phyloP scores from a whole-genome alignment of 2,888 invertebrate genomes.

The Ypsolopha scabrella region DNA sequence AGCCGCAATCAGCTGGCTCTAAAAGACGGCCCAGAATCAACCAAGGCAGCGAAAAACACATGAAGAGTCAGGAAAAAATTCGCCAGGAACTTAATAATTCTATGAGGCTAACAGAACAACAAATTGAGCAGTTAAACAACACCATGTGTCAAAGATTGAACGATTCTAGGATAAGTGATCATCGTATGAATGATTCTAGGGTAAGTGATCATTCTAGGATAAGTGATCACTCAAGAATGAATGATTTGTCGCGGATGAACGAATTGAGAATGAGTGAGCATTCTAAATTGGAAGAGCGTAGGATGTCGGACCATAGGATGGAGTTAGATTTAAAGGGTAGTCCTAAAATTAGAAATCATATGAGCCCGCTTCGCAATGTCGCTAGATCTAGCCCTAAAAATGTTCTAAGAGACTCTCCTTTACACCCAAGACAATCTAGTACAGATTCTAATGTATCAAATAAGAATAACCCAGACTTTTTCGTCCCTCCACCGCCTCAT shows the following conservation, averaged over 20 bases:
- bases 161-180: constrained; percentile 14
- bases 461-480: constrained; percentile 36
- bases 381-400: constrained; percentile 35
- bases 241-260: constrained; percentile 21
- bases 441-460: constrained; percentile 21
- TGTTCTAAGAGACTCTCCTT: constrained; percentile 23
- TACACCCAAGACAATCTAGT: constrained; percentile 35
- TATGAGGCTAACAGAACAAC: constrained; percentile 28
- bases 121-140: constrained; percentile 28
- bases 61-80: constrained; percentile 40
- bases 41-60: constrained; percentile 35
- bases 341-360: constrained; percentile 43
- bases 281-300: constrained; percentile 17
- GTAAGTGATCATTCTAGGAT: constrained; percentile 4
- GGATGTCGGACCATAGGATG: constrained; percentile 7
- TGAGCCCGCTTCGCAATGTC: constrained; percentile 39
- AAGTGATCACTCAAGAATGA: constrained; percentile 10
- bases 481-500: constrained; percentile 32
- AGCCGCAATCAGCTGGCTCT: constrained; percentile 47
- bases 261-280: constrained; percentile 26
- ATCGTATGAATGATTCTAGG: constrained; percentile 5
- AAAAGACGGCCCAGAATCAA: constrained; percentile 38
- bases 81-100: constrained; percentile 30
- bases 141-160: constrained; percentile 28
- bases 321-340: constrained; percentile 24